Evolutionary conservation across 37 sponge, comb jelly and placozoan genomes (phyloP).

Genomic region (Petrosia ficiformis): DNA sequence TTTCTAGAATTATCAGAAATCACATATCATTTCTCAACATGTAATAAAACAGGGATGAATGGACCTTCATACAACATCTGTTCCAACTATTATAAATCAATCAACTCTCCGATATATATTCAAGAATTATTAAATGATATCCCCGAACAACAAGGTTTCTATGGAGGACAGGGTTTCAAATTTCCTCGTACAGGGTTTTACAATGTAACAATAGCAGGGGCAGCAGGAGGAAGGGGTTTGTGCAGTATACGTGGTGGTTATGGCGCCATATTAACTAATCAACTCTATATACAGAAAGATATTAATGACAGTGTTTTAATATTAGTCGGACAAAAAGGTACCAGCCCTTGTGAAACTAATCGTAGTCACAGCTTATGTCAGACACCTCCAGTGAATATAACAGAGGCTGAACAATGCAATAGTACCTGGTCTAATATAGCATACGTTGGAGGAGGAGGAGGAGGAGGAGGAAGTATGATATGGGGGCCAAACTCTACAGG

Average conservation of each 20-base stretch:
- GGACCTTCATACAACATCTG: slow-evolving; percentile 36
- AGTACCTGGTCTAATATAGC: background rate
- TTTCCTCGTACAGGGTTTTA: slow-evolving; percentile 41
- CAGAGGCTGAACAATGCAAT: slow-evolving; percentile 5
- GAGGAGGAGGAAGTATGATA: slow-evolving; percentile 59
- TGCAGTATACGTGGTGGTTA: slow-evolving; percentile 23
- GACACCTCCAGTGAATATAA: background rate
- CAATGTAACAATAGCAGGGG: slow-evolving; percentile 59
- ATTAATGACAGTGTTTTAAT: slow-evolving; percentile 13
- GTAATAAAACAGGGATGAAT: slow-evolving; percentile 11
- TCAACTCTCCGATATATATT: slow-evolving; percentile 10
- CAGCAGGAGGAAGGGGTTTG: slow-evolving; percentile 53
- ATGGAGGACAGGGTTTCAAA: slow-evolving; percentile 45
- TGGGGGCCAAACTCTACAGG: background rate
- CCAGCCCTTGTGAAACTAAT: slow-evolving; percentile 31
- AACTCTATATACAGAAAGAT: slow-evolving; percentile 7
- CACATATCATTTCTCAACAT: slow-evolving; percentile 48
- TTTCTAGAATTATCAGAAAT: slow-evolving; percentile 25
- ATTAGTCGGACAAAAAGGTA: slow-evolving; percentile 49
- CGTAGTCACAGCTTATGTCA: slow-evolving; percentile 8
- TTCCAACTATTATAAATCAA: background rate
- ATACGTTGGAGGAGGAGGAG: slow-evolving; percentile 44
- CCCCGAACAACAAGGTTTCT: background rate
- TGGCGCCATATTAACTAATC: slow-evolving; percentile 11
- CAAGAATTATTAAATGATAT: background rate